Conservation (phyloP, 2,113 vertebrate genomes). For the Atlantisia rogersi region DNA sequence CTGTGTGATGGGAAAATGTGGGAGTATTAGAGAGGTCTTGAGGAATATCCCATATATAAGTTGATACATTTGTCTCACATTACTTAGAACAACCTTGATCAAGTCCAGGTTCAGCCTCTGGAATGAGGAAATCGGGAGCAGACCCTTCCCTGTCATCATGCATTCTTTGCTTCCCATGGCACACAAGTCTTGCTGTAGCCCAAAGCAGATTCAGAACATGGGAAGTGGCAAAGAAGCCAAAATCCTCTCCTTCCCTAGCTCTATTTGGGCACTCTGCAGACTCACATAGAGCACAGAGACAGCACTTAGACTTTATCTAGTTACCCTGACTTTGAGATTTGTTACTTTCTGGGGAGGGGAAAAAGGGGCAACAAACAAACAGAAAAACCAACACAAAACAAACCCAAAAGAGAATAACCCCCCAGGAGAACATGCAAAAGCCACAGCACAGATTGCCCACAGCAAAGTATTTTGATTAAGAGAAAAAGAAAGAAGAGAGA, state of each 20-base stretch:
- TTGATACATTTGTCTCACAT: not conserved
- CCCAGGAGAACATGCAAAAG: fast-evolving
- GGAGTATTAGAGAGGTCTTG: not conserved
- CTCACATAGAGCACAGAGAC: not conserved
- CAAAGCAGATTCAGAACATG: not conserved
- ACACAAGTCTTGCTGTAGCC: not conserved
- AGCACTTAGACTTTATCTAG: not conserved
- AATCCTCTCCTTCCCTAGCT: not conserved
- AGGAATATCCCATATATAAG: not conserved
- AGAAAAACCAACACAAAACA: fast-evolving
- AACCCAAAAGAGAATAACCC: not conserved
- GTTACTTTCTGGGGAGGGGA: not conserved
- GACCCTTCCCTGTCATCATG: not conserved
- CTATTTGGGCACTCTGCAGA: not conserved
- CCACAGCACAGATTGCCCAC: not conserved
- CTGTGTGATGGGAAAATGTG: too few species aligned
- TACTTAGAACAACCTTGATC: not conserved
- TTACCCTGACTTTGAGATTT: not conserved
- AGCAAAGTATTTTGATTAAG: not conserved
- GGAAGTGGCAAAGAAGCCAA: not conserved
- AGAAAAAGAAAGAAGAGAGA: not conserved
- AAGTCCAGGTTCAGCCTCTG: not conserved
- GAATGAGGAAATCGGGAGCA: not conserved
- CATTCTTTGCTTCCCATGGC: not conserved
- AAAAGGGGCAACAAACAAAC: not conserved